phyloP scores from a whole-genome alignment of 2,888 invertebrate species.

The Plutella xylostella region DNA sequence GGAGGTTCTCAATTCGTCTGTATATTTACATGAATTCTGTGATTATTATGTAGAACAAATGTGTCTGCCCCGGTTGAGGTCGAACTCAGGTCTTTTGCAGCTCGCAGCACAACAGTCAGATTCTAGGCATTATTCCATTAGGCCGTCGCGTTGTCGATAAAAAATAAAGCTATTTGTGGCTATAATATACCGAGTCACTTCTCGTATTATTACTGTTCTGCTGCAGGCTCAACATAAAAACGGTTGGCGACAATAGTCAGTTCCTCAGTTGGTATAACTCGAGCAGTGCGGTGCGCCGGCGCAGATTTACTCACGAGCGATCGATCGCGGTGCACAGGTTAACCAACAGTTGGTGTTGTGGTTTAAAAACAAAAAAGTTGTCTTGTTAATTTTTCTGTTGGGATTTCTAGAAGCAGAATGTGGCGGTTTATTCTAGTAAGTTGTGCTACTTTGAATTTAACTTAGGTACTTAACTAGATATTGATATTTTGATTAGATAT shows the following conservation, averaged over 20 bases:
- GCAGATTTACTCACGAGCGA: slow-evolving; percentile 1
- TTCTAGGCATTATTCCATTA: slow-evolving; percentile 48
- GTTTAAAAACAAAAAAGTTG: not conserved
- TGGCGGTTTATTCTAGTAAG: not conserved
- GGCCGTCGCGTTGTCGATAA: slow-evolving; percentile 29
- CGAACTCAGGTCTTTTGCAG: slow-evolving; percentile 25
- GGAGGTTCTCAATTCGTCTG: too few species aligned
- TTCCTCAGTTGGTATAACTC: slow-evolving; percentile 27
- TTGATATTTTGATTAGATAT: too few species aligned
- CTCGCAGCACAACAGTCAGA: slow-evolving; percentile 33
- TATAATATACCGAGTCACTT: too few species aligned
- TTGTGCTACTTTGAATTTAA: not conserved
- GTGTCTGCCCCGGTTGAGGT: too few species aligned
- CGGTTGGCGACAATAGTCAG: too few species aligned
- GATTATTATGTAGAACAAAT: too few species aligned
- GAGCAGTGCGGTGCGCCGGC: slow-evolving; percentile 2
- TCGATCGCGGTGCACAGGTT: not conserved
- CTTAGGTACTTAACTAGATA: not conserved
- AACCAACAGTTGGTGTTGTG: not conserved
- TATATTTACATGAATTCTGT: too few species aligned
- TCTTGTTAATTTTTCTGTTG: not conserved
- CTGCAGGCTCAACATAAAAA: too few species aligned
- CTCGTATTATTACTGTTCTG: too few species aligned
- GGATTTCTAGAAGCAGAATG: not conserved
- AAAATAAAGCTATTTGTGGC: too few species aligned